Percentiles rank a stretch among this genome's conserved stretches.
phyloP scores from a whole-genome alignment of 2,797 vertebrate genomes.

The Siniperca obscura region DNA sequence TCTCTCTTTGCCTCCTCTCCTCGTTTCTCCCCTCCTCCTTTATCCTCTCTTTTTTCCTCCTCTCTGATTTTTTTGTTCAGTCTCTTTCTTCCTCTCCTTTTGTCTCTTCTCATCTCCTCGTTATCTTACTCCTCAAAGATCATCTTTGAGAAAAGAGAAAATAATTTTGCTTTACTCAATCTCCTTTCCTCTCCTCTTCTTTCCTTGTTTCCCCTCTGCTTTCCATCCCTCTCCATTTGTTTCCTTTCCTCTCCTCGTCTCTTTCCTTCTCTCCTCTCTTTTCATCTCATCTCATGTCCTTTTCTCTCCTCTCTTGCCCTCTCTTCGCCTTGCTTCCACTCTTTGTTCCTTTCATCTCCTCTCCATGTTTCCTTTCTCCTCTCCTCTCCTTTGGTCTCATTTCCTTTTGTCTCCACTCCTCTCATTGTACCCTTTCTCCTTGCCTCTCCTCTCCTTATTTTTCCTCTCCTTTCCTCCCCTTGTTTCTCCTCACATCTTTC shows the following conservation, averaged over 20 bases:
- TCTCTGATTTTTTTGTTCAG: background rate
- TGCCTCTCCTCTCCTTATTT: background rate
- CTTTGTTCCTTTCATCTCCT: background rate
- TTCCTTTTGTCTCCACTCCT: background rate
- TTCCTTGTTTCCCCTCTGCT: background rate
- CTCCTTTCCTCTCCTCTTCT: conserved; percentile 3
- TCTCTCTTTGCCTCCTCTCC: background rate
- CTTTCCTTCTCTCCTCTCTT: background rate
- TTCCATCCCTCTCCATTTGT: background rate
- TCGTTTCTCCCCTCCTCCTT: background rate
- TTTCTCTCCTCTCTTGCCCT: no score
- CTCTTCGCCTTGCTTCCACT: no score
- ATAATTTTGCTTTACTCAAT: background rate
- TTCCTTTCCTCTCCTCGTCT: background rate
- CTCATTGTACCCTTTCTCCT: background rate
- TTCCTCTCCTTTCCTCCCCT: background rate
- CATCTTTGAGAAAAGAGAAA: background rate
- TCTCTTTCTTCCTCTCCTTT: background rate
- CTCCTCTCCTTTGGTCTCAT: background rate
- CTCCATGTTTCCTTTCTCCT: background rate
- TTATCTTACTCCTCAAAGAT: background rate
- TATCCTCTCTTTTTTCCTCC: background rate
- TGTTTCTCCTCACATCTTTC: no score
- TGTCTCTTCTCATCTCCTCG: background rate
- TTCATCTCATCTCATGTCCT: background rate